Conservation (phyloP, 2,797 vertebrate genomes). For the Gymnopithys bicolor region DNA sequence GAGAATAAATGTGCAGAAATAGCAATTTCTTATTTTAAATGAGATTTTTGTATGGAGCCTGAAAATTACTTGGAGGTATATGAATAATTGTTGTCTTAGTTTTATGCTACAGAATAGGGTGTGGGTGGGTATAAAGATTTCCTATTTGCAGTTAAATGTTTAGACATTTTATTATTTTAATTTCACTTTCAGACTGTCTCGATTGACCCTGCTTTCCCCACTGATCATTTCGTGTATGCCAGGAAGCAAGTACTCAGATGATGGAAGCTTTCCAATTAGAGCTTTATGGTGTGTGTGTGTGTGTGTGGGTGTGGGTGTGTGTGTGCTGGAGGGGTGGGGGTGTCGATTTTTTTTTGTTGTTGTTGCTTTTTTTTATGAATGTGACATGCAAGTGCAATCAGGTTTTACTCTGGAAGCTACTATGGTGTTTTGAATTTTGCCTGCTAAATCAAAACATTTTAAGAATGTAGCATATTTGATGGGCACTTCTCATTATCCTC, state of each 20-base stretch:
- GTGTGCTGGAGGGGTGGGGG: neutral
- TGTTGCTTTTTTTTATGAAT: conserved; percentile 45
- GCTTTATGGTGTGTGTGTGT: conserved; percentile 30
- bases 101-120: conserved; percentile 80
- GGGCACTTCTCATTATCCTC: conserved; percentile 69
- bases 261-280: conserved; percentile 79
- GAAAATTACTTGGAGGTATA: conserved; percentile 86
- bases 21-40: conserved; percentile 88
- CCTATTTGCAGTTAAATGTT: conserved; percentile 86
- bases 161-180: conserved; percentile 87
- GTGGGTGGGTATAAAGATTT: conserved; percentile 83
- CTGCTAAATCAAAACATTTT: conserved; percentile 73
- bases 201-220: conserved; percentile 80
- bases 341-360: neutral
- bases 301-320: neutral
- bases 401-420: conserved; percentile 61
- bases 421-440: conserved; percentile 50
- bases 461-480: conserved; percentile 68
- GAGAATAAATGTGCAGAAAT: conserved; percentile 87
- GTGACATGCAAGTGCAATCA: conserved; percentile 72
- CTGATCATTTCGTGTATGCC: conserved; percentile 78
- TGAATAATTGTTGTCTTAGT: conserved; percentile 82
- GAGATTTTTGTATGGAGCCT: conserved; percentile 84
- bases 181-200: conserved; percentile 81
- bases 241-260: conserved; percentile 77